Percentiles rank a stretch among this genome's conserved stretches.
These are phyloP conservation scores for Butorides virescens DNA, from an alignment of 2,113 vertebrate genomes.

Conservation along the genomic window DNA sequence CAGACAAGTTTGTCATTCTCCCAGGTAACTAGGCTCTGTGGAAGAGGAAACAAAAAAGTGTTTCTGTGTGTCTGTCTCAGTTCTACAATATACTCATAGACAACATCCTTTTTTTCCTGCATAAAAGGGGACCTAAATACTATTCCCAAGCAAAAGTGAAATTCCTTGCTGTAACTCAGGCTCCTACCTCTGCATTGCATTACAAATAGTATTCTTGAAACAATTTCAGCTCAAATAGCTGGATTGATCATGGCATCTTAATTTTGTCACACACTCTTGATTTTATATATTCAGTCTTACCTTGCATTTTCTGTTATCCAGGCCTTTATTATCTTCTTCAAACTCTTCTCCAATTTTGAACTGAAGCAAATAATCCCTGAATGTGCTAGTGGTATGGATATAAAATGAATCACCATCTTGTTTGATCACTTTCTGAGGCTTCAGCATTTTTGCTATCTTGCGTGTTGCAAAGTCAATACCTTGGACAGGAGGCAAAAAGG, in stretches of 20 bases:
- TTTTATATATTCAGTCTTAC: slow-evolving; percentile 54
- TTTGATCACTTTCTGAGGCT: slow-evolving; percentile 85
- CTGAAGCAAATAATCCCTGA: slow-evolving; percentile 80
- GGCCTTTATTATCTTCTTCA: slow-evolving; percentile 85
- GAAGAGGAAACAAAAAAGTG: background rate
- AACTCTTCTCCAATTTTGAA: slow-evolving; percentile 85
- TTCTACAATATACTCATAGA: background rate
- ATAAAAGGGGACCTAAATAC: background rate
- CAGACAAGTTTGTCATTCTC: slow-evolving; percentile 83
- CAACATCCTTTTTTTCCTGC: background rate
- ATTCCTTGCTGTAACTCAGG: background rate
- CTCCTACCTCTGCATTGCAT: background rate
- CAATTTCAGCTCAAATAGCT: background rate
- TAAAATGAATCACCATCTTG: slow-evolving; percentile 73
- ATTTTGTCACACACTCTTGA: background rate
- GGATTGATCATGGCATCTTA: background rate
- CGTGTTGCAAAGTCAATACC: slow-evolving; percentile 77
- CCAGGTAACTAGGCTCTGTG: slow-evolving; percentile 83
- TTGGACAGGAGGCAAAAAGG: slow-evolving; percentile 36
- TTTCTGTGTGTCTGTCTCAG: background rate
- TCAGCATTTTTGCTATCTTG: slow-evolving; percentile 84
- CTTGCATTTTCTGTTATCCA: slow-evolving; percentile 87
- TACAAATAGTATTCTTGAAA: background rate
- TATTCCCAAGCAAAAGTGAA: background rate
- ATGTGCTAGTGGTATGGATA: slow-evolving; percentile 81